Evolutionary conservation across 2,113 vertebrate genomes (phyloP).

Genomic region (Rhea pennata): DNA sequence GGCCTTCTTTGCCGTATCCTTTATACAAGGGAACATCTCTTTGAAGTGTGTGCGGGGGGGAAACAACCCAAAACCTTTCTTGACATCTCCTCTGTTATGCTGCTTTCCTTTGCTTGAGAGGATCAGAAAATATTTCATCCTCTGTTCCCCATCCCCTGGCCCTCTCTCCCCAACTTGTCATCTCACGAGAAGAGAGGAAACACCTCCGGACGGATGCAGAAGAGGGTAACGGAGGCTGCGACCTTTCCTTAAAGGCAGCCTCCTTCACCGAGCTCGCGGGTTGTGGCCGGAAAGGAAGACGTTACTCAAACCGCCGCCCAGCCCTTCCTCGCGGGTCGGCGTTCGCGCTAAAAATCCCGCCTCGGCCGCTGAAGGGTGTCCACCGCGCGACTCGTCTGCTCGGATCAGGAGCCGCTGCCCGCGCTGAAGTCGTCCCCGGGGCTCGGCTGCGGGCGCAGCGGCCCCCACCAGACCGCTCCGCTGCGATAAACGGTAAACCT

Average conservation of each 20-base stretch:
- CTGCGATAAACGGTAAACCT: neutral
- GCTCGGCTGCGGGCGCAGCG: accelerated
- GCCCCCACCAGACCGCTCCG: accelerated
- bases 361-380: neutral
- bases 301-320: neutral
- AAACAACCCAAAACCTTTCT: neutral
- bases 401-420: neutral
- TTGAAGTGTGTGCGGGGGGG: neutral
- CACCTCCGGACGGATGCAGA: constrained; percentile 29
- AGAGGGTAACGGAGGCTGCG: neutral
- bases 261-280: neutral
- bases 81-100: constrained; percentile 37
- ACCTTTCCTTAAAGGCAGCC: constrained; percentile 42
- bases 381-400: neutral
- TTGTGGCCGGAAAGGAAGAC: constrained; percentile 4
- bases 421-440: neutral
- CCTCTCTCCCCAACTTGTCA: neutral
- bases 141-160: neutral
- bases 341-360: neutral
- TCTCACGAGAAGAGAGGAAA: constrained; percentile 37
- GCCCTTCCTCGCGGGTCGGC: neutral
- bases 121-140: constrained; percentile 67
- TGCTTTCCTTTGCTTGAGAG: constrained; percentile 44
- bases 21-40: neutral
- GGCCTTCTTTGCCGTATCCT: neutral